Percentiles rank a stretch among this genome's conserved stretches.
phyloP scores from a whole-genome alignment of 1,140 invertebrate genomes.

The Dendrolimus kikuchii region DNA sequence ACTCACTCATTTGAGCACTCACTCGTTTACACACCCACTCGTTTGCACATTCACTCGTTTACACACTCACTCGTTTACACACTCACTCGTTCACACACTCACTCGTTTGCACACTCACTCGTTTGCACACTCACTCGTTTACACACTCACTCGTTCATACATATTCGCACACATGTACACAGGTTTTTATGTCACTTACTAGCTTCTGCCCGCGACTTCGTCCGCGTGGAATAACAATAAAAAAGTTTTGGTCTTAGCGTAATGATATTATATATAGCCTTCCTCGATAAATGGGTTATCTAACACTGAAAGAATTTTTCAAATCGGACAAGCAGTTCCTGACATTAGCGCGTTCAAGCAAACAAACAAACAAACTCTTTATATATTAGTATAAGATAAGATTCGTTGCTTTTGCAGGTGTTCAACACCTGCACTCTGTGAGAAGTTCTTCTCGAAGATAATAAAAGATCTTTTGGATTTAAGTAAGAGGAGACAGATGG shows the following conservation, averaged over 20 bases:
- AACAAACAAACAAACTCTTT: too few relatives aligned
- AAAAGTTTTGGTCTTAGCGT: too few relatives aligned
- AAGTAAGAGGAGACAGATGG: constrained; percentile 11
- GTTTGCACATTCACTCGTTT: not conserved
- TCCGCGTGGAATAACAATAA: too few relatives aligned
- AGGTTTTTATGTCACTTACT: not conserved
- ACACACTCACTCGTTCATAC: not conserved
- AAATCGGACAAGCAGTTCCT: too few relatives aligned
- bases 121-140: not conserved
- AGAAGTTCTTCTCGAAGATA: constrained; percentile 22
- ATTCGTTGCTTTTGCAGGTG: constrained; percentile 18
- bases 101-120: not conserved
- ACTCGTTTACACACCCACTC: not conserved
- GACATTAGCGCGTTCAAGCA: too few relatives aligned
- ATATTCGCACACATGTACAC: not conserved
- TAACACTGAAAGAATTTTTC: too few relatives aligned
- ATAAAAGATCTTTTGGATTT: constrained; percentile 13
- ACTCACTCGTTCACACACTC: not conserved
- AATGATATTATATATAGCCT: too few relatives aligned
- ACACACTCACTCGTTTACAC: not conserved
- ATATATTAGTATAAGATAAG: too few relatives aligned
- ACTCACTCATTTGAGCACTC: not conserved
- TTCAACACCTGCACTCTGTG: constrained; percentile 19
- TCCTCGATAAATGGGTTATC: too few relatives aligned
- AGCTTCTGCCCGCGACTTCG: too few relatives aligned